Percentiles rank a stretch among this genome's conserved stretches.
Evolutionary conservation across 2,888 invertebrate genomes (phyloP).

Genomic region (Phengaris arion): DNA sequence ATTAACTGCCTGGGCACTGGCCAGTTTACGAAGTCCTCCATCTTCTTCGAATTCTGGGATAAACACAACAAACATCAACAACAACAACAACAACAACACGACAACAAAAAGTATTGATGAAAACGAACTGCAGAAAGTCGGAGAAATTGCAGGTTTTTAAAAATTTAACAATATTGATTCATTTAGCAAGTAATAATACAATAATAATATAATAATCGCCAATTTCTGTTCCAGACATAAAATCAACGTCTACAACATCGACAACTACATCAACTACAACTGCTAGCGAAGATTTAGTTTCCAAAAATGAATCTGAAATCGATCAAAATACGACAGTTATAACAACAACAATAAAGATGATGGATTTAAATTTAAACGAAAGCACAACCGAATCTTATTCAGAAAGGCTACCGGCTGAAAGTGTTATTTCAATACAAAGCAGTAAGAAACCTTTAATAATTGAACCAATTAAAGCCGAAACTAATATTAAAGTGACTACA

Average conservation of each 20-base stretch:
- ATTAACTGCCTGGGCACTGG: conserved; percentile 75
- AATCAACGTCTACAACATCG: conserved; percentile 48
- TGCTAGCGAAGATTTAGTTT: conserved; percentile 56
- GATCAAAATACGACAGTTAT: conserved; percentile 55
- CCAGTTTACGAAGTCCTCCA: conserved; percentile 67
- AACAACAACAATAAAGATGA: conserved; percentile 42
- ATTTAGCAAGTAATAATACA: background rate
- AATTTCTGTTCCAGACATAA: conserved; percentile 59
- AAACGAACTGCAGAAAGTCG: conserved; percentile 70
- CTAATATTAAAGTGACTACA: conserved; percentile 12
- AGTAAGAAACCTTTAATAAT: conserved; percentile 50
- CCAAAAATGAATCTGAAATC: conserved; percentile 57
- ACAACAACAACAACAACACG: too few species aligned
- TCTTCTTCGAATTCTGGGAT: conserved; percentile 47
- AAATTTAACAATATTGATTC: background rate
- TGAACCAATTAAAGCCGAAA: conserved; percentile 40
- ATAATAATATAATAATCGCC: background rate
- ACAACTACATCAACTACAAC: conserved; percentile 48
- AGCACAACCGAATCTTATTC: conserved; percentile 53
- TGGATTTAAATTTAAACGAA: conserved; percentile 43
- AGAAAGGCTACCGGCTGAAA: conserved; percentile 61
- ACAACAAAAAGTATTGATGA: conserved; percentile 59
- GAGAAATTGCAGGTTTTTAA: conserved; percentile 61
- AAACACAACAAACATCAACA: conserved; percentile 53
- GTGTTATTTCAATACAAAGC: conserved; percentile 58